Evolutionary conservation across 2,888 invertebrate species (phyloP), one percentile per base, ranked within the genome.

Genomic region (Morpho deidamia): DNA sequence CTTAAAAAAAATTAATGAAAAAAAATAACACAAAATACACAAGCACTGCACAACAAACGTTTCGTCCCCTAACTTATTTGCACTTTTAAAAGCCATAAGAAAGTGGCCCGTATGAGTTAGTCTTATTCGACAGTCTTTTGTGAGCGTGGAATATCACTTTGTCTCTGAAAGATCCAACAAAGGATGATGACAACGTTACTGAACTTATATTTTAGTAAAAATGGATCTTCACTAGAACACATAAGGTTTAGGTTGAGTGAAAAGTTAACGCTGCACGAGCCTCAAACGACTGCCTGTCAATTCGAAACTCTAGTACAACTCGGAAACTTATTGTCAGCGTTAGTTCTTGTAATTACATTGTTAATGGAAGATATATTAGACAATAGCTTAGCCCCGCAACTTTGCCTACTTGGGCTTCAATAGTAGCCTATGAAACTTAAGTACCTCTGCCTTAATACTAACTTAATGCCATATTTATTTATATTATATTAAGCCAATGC

Each of bases 61-160:
- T 23, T 23, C 23, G 2, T 5, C 5, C 1, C 23, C 4, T 23
- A 23, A 23, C 23, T 23, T 44, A 12, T 35, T 12, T 7, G 10
- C 10, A 35, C 0, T 11, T 44, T 5, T 40, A 40, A 11, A 12
- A 8, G 12, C 11, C 4, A n/a, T 3, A 10, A 3, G n/a, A 32
- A 37, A 12, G 8, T 11, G 32, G 47, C 47, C 10, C 47, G 40
- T 48, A 10, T 40, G 11, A 10, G 7, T 0, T 8, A 9, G 12
- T 10, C 8, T 11, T 48, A 40, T 33, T 9, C 1, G 9, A 47
- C 38, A 51, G 59, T 60, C 65, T 66, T 70, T 70, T 70, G 68
- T 67, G 60, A 67, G 60, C 60, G 60, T 64, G 59, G 65, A 62
- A 68, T 69, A 67, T 75, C 70, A 73, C 69, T 72, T 73, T 77